Conservation (phyloP, 2,888 invertebrate genomes). For the Protodeltote pygarga region DNA sequence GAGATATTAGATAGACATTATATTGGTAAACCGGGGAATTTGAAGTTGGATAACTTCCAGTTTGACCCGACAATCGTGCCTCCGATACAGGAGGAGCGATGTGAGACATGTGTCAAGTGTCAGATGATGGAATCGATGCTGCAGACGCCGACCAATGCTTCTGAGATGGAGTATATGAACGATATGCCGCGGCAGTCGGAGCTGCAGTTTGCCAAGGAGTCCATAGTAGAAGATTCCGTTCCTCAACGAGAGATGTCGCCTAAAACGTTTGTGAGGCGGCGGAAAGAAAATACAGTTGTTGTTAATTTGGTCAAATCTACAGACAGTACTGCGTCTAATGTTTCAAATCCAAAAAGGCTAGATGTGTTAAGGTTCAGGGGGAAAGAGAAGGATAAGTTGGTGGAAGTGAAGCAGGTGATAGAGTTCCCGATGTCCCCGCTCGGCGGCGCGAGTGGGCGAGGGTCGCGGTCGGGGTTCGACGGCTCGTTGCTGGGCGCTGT, state of each 20-base stretch:
- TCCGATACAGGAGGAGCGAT: conserved; percentile 80
- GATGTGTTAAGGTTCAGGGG: conserved; percentile 44
- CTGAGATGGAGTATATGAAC: conserved; percentile 88
- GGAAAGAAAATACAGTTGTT: conserved; percentile 78
- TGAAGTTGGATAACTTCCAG: conserved; percentile 84
- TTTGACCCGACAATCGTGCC: conserved; percentile 82
- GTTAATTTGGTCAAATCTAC: conserved; percentile 60
- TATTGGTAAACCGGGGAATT: conserved; percentile 85
- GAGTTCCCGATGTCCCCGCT: conserved; percentile 87
- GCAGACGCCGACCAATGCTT: conserved; percentile 93
- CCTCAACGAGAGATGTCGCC: conserved; percentile 61
- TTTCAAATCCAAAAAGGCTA: conserved; percentile 39
- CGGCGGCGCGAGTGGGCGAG: conserved; percentile 20
- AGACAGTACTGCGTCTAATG: conserved; percentile 25
- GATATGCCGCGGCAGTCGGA: conserved; percentile 76
- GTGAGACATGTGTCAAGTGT: conserved; percentile 85
- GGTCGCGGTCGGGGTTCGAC: conserved; percentile 80
- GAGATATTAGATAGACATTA: conserved; percentile 88
- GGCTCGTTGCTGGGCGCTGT: conserved; percentile 88
- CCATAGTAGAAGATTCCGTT: conserved; percentile 56
- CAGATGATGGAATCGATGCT: conserved; percentile 86
- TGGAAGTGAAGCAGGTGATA: conserved; percentile 77
- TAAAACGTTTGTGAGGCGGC: conserved; percentile 76
- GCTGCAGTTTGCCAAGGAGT: conserved; percentile 75
- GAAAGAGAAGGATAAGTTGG: conserved; percentile 43